Evolutionary conservation across 1,140 invertebrate genomes (phyloP).

Genomic region (Caenorhabditis latens): DNA sequence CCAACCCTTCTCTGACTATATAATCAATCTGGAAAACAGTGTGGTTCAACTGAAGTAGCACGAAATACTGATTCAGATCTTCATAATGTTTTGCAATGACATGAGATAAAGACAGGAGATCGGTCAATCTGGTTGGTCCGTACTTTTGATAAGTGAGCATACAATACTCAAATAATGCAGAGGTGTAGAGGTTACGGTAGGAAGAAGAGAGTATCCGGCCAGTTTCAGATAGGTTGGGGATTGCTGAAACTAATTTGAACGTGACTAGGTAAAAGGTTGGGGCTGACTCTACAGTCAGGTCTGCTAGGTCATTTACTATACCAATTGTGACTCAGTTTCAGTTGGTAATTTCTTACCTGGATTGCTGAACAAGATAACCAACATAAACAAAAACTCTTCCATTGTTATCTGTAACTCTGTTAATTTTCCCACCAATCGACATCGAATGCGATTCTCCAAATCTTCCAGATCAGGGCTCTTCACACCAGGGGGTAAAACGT

Average conservation of each 20-base stretch:
- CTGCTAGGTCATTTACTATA: too few species aligned
- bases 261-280: not conserved
- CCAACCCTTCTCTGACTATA: not conserved
- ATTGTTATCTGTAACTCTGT: not conserved
- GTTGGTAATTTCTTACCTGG: not conserved
- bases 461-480: not conserved
- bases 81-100: not conserved
- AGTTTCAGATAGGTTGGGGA: not conserved
- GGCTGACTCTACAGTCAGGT: too few species aligned
- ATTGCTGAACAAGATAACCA: not conserved
- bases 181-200: not conserved
- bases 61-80: conserved; percentile 1
- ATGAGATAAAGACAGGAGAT: not conserved
- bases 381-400: not conserved
- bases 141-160: not conserved
- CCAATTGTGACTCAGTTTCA: too few species aligned
- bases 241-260: not conserved
- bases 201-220: not conserved
- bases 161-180: not conserved
- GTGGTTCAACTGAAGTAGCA: not conserved
- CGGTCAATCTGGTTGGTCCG: not conserved
- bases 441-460: not conserved
- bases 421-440: not conserved
- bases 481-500: not conserved
- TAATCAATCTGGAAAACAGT: not conserved